phyloP scores from a whole-genome alignment of 2,113 vertebrate genomes.

The Podarcis cretensis region DNA sequence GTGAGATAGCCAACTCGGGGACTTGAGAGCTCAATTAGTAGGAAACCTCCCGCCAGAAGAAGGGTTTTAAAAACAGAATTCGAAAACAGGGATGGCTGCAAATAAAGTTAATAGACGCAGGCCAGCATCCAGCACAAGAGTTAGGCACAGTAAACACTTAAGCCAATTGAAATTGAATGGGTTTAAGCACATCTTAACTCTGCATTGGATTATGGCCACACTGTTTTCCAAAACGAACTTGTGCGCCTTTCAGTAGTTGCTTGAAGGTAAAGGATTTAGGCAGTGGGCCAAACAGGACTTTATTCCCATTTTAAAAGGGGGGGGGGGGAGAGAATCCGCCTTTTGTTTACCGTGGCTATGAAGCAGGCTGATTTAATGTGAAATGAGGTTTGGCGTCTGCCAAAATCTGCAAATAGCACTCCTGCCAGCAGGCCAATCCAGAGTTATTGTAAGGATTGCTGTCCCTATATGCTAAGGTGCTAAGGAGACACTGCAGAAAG shows the following conservation, averaged over 20 bases:
- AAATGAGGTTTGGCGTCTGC: background rate
- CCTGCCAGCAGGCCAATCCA: background rate
- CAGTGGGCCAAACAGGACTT: background rate
- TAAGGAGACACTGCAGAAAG: background rate
- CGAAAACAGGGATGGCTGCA: accelerated
- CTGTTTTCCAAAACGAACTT: background rate
- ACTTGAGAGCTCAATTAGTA: conserved; percentile 90
- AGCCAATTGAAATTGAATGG: background rate
- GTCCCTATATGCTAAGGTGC: background rate
- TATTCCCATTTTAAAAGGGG: background rate
- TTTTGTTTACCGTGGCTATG: background rate
- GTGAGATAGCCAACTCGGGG: conserved; percentile 81
- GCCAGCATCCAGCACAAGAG: background rate
- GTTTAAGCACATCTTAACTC: background rate
- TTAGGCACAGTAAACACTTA: background rate
- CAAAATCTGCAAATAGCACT: background rate
- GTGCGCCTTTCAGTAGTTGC: conserved; percentile 8
- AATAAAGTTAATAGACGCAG: accelerated
- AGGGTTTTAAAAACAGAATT: conserved; percentile 54
- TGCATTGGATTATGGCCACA: background rate
- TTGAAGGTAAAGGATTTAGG: conserved; percentile 1
- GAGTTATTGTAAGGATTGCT: background rate
- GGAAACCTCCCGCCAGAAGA: conserved; percentile 75
- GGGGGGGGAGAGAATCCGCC: too few species aligned
- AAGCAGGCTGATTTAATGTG: background rate